Evolutionary conservation across 2,113 vertebrate genomes (phyloP), one percentile per base, ranked within the genome.

Genomic region (Podarcis cretensis): DNA sequence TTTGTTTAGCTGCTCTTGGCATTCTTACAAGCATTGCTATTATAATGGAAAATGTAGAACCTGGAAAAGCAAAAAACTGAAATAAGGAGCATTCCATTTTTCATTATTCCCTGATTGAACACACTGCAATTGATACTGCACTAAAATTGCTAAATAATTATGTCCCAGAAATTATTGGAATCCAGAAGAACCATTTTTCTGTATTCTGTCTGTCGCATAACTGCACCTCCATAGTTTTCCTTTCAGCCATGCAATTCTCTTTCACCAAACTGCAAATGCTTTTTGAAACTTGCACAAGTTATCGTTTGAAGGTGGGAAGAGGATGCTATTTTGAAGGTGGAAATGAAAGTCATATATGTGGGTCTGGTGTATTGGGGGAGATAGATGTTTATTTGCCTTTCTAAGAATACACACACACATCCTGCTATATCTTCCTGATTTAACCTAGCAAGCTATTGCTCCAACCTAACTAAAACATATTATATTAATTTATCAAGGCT

Each of bases 91-190:
- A 48, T 6, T 74, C 30, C 35, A 10, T 30, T 92, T 57, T 4
- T 82, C 4, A 74, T 23, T 59, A 82, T 16, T 59, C 5, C 5
- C 6, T 84, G 1, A 0, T 0, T 40, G 85, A 86, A 89, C 84
- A 68, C 3, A 23, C 37, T 35, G 4, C 37, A 54, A 16, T 43
- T 76, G 18, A 25, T 59, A 54, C 9, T 54, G 48, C 5, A 14
- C 2, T 87, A n/a, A 57, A 80, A 30, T 25, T 1, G 4, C 63
- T 71, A 7, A 40, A 27, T 48, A 73, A 40, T 30, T 63, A 66
- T 6, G 27, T 85, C 71, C 20, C 23, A 25, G 35, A 63, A 63
- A 9, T 14, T 8, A 12, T 14, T 20, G 14, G 16, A 9, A 75
- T 75, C 12, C 21, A 54, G 21, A 73, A 73, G 30, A 57, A 40